Evolutionary conservation across 1,140 invertebrate genomes (phyloP).

Genomic region (Drosophila malerkotliana): DNA sequence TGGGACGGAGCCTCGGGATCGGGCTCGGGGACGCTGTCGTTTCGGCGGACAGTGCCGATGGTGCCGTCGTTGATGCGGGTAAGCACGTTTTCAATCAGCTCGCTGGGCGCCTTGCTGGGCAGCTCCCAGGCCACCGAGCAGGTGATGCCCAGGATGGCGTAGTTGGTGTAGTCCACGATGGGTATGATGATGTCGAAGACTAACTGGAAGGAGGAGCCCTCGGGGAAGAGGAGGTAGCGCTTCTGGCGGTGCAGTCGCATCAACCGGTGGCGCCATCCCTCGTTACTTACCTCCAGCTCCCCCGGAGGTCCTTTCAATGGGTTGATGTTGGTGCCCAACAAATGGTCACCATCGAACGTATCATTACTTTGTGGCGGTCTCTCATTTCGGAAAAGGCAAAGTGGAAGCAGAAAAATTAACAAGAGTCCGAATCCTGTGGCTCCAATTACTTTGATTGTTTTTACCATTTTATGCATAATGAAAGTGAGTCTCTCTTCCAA

Average conservation of each 20-base stretch:
- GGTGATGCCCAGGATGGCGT: slow-evolving; percentile 88
- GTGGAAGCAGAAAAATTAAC: slow-evolving; percentile 38
- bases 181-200: slow-evolving; percentile 82
- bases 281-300: too few relatives aligned
- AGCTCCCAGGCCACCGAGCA: slow-evolving; percentile 90
- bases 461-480: slow-evolving; percentile 55
- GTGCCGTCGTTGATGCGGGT: slow-evolving; percentile 75
- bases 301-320: background rate
- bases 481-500: slow-evolving; percentile 14
- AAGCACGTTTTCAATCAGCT: slow-evolving; percentile 76
- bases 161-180: slow-evolving; percentile 80
- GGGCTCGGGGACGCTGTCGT: slow-evolving; percentile 41
- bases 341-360: slow-evolving; percentile 14
- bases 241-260: slow-evolving; percentile 79
- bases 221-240: slow-evolving; percentile 90
- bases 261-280: slow-evolving; percentile 35
- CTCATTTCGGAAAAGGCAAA: slow-evolving; percentile 22
- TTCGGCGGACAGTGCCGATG: slow-evolving; percentile 70
- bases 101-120: slow-evolving; percentile 86
- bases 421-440: slow-evolving; percentile 32
- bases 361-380: background rate
- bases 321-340: slow-evolving; percentile 4
- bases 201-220: slow-evolving; percentile 90
- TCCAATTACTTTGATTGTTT: slow-evolving; percentile 69
- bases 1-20: background rate